phyloP scores from a whole-genome alignment of 2,113 vertebrate genomes.

The Ophthalmolycus amberensis region DNA sequence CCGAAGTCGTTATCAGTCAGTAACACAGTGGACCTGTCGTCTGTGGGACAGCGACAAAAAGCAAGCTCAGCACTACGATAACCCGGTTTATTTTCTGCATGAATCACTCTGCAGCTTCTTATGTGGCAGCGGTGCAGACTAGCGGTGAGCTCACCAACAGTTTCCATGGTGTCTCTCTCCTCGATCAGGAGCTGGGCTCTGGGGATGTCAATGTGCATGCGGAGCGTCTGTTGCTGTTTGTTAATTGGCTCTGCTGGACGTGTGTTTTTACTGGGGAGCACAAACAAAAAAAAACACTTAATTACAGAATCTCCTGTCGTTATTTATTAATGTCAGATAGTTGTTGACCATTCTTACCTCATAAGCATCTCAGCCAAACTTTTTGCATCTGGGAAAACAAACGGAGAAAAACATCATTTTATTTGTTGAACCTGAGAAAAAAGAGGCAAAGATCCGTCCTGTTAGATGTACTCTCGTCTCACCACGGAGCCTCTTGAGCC shows the following conservation, averaged over 20 bases:
- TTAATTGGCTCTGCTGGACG: slow-evolving; percentile 96
- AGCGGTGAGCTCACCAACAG: slow-evolving; percentile 87
- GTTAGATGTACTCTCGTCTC: slow-evolving; percentile 50
- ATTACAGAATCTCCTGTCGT: too few relatives aligned
- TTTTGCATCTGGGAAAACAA: slow-evolving; percentile 92
- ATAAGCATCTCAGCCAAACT: slow-evolving; percentile 99
- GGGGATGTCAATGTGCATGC: slow-evolving; percentile 99
- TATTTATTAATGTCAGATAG: neutral
- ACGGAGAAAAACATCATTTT: slow-evolving; percentile 28
- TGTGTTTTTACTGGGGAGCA: slow-evolving; percentile 92
- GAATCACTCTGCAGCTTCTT: neutral
- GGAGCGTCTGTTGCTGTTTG: slow-evolving; percentile 96
- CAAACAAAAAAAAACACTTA: neutral
- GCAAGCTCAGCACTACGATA: neutral
- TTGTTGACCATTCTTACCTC: slow-evolving; percentile 86
- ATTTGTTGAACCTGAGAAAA: neutral
- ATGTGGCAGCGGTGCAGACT: neutral
- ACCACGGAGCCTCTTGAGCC: slow-evolving; percentile 96
- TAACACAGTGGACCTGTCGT: slow-evolving; percentile 95
- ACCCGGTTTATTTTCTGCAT: neutral
- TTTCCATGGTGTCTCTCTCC: slow-evolving; percentile 98
- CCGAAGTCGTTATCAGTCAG: slow-evolving; percentile 97
- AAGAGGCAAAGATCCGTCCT: neutral
- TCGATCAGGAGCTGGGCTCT: slow-evolving; percentile 97
- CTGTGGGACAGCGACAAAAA: slow-evolving; percentile 70